Conservation (phyloP, 2,888 invertebrate genomes). For the Mythimna ferrago region DNA sequence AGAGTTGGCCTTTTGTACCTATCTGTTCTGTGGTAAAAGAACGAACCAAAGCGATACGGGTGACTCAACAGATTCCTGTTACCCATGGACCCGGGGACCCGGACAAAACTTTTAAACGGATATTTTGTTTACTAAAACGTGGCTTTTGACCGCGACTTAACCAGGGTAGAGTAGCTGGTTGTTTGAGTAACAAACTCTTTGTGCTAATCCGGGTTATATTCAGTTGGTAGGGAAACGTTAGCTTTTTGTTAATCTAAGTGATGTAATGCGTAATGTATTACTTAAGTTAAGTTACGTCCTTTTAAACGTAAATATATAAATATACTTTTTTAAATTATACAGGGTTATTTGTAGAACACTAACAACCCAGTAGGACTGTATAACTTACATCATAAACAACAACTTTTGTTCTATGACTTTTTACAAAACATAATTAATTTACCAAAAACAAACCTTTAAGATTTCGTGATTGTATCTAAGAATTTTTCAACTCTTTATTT, state of each 20-base stretch:
- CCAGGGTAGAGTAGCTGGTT: slow-evolving; percentile 2
- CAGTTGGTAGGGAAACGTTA: neutral
- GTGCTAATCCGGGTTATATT: slow-evolving; percentile 1
- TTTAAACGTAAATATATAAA: neutral
- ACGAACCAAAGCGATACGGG: slow-evolving; percentile 16
- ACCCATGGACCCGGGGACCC: neutral
- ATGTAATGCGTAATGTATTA: neutral
- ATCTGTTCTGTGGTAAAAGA: neutral
- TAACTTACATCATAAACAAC: no score
- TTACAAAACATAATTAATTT: no score
- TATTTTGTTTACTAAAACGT: slow-evolving; percentile 26
- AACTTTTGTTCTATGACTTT: no score
- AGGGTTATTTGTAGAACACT: no score
- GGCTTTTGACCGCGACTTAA: neutral
- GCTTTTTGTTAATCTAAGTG: no score
- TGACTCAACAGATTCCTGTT: slow-evolving; percentile 28
- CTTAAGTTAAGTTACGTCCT: neutral
- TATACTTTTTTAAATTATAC: no score
- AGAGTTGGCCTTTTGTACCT: neutral
- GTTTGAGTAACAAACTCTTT: slow-evolving; percentile 37
- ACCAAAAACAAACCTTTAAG: no score
- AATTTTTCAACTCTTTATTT: no score
- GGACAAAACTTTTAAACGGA: slow-evolving; percentile 23
- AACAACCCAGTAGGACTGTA: no score
- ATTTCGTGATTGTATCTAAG: no score